These are phyloP conservation scores for Trissolcus japonicus DNA, from an alignment of 2,888 invertebrate species.

Conservation along the genomic window DNA sequence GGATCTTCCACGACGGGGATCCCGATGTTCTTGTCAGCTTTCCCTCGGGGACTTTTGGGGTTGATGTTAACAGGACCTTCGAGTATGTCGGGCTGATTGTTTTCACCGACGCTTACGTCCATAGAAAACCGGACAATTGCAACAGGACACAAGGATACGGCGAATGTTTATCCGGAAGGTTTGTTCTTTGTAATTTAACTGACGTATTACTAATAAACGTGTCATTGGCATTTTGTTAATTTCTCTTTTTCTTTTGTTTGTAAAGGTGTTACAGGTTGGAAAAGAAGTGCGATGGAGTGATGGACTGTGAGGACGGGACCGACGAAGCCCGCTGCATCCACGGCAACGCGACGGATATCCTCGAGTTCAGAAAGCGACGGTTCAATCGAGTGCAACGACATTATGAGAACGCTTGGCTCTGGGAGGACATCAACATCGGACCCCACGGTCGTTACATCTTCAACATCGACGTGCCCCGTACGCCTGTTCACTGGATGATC, in stretches of 20 bases:
- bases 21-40: conserved; percentile 91
- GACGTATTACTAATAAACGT: not conserved
- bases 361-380: conserved; percentile 87
- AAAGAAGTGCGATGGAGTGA: conserved; percentile 86
- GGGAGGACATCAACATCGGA: conserved; percentile 95
- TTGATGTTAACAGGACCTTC: conserved; percentile 96
- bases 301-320: conserved; percentile 90
- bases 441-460: conserved; percentile 93
- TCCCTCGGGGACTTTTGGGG: conserved; percentile 92
- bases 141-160: conserved; percentile 84
- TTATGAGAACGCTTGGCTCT: conserved; percentile 96
- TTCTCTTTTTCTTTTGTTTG: not conserved
- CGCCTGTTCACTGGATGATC: conserved; percentile 94
- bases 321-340: conserved; percentile 88
- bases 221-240: not conserved
- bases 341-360: conserved; percentile 83
- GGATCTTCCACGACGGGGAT: conserved; percentile 90
- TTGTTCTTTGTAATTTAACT: not conserved
- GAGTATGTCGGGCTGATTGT: conserved; percentile 92
- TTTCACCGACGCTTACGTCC: conserved; percentile 91
- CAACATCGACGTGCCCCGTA: conserved; percentile 88
- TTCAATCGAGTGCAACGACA: conserved; percentile 93
- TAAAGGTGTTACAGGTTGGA: conserved; percentile 83
- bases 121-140: conserved; percentile 83
- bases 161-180: conserved; percentile 87